A percentile compares a stretch with the other conserved stretches of the same genome.
phyloP scores from a whole-genome alignment of 2,797 vertebrate species.

The Pangasius mekongensis region DNA sequence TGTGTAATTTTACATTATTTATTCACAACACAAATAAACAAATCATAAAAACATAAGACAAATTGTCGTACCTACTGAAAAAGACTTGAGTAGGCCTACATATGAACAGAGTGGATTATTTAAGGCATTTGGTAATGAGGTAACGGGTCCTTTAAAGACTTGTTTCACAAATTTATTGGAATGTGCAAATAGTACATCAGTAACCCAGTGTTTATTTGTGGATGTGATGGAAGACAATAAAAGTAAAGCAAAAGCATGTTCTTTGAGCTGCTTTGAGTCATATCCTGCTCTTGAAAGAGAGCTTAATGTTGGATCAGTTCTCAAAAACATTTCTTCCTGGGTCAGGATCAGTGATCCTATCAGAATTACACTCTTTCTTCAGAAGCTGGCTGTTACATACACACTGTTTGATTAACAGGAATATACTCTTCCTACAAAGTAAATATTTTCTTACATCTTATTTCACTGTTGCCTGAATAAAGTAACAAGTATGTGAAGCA shows the following conservation, averaged over 20 bases:
- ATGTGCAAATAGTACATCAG: not conserved
- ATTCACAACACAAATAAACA: not conserved
- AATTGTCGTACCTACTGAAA: not conserved
- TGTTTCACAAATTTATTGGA: not conserved
- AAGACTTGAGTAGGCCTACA: not conserved
- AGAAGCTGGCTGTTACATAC: not conserved
- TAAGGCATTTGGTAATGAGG: not conserved
- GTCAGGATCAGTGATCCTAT: not conserved
- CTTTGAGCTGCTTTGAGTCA: conserved; percentile 20
- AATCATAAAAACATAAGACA: not conserved
- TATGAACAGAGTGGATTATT: not conserved
- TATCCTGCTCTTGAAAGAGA: conserved; percentile 30
- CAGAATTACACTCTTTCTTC: not conserved
- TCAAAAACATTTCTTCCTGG: not conserved
- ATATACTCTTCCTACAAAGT: conserved; percentile 36
- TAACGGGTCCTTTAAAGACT: not conserved
- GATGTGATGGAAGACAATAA: not conserved
- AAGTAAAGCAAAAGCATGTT: not conserved
- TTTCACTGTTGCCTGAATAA: conserved; percentile 23
- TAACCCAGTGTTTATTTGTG: conserved; percentile 11
- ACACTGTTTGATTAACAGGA: conserved; percentile 26
- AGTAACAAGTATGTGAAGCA: conserved; percentile 35
- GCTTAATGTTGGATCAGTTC: not conserved
- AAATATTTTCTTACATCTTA: conserved; percentile 48
- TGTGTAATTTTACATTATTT: not conserved